A percentile compares a stretch with the other conserved stretches of the same genome.
Conservation (phyloP, 2,113 vertebrate genomes). For the Syngnathus typhle region DNA sequence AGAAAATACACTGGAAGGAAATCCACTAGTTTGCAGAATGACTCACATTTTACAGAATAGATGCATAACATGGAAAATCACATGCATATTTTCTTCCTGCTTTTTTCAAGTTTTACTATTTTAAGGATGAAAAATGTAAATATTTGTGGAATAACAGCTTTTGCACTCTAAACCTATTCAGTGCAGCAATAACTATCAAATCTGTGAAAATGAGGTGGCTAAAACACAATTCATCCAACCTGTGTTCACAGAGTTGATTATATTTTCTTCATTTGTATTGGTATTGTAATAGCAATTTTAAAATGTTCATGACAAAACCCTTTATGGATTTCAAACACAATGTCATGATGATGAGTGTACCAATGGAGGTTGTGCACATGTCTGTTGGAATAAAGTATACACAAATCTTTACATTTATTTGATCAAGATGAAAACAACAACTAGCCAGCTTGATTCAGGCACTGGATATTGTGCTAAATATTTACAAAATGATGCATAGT, state of each 20-base stretch:
- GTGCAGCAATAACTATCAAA: background rate
- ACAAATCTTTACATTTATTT: slow-evolving; percentile 48
- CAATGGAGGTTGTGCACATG: background rate
- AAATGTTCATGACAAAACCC: background rate
- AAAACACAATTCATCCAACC: background rate
- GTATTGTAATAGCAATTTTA: background rate
- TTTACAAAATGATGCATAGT: slow-evolving; percentile 21
- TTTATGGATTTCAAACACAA: too few relatives aligned
- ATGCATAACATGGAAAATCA: slow-evolving; percentile 13
- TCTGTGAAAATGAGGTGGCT: background rate
- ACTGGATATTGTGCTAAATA: slow-evolving; percentile 9
- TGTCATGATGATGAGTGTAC: background rate
- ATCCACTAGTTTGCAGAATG: slow-evolving; percentile 18
- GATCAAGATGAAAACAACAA: slow-evolving; percentile 14
- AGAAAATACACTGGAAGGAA: background rate
- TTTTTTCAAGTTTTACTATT: background rate
- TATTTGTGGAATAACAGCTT: background rate
- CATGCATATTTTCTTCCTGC: background rate
- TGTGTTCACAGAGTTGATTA: background rate
- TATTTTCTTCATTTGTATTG: background rate
- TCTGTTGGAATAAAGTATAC: slow-evolving; percentile 13
- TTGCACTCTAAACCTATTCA: background rate
- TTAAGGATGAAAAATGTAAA: background rate
- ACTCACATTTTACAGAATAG: background rate
- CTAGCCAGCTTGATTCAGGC: slow-evolving; percentile 26